Conservation (phyloP, 2,888 invertebrate species). For the Phengaris alcon region DNA sequence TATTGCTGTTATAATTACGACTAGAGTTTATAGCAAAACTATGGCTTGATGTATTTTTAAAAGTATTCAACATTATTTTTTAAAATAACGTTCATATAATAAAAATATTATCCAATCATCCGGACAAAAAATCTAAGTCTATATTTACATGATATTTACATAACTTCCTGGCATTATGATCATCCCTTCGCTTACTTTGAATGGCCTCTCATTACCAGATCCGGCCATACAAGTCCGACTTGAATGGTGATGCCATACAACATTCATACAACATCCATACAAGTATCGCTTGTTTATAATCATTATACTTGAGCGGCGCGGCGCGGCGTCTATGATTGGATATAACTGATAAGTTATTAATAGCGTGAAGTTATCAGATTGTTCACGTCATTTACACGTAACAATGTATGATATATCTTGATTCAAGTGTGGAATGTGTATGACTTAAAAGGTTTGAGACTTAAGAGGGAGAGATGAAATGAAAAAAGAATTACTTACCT, state of each 20-base stretch:
- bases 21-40: too few species aligned
- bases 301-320: background rate
- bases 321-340: background rate
- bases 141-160: background rate
- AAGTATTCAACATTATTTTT: background rate
- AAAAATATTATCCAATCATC: background rate
- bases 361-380: slow-evolving; percentile 8
- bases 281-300: background rate
- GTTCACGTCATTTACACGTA: background rate
- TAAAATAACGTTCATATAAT: background rate
- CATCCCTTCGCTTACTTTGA: slow-evolving; percentile 13
- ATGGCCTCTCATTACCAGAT: slow-evolving; percentile 4
- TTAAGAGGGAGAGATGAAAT: too few species aligned
- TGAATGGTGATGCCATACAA: background rate
- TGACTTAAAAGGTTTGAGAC: too few species aligned
- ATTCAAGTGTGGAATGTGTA: background rate
- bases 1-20: too few species aligned
- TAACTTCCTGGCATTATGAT: background rate
- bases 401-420: background rate
- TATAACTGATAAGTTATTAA: slow-evolving; percentile 12
- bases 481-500: too few species aligned
- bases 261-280: slow-evolving; percentile 8
- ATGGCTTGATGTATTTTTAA: too few species aligned
- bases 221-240: slow-evolving; percentile 14
- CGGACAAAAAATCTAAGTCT: background rate